Base-by-base conservation (phyloP, 2,797 vertebrate species). In the Hyperoplus lanceolatus region DNA sequence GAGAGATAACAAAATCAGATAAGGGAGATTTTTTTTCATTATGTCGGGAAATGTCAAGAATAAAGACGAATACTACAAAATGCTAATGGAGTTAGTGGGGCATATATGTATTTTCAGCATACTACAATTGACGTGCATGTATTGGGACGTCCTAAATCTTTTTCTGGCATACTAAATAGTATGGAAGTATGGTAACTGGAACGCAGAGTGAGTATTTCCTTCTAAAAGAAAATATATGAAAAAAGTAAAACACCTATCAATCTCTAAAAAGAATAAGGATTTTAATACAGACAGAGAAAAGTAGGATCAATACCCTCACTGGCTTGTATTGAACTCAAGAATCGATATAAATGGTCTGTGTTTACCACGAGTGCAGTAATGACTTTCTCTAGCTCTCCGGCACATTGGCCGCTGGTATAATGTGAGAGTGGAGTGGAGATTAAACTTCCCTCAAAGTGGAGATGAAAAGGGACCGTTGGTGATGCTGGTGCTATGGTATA, bases 271-370 rank as follows among this genome's bases (percentile, higher is more conserved):
- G 81, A 89, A 74, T 85, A 88, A 92, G 70, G 73, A 73, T 67
- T 85, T 83, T 38, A 84, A 29, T 85, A 80, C 78, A 80, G 75
- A 73, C 70, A 81, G 79, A 84, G 70, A 83, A 84, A 87, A 82
- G 64, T 57, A 64, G 79, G 75, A 92, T 93, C 89, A 86, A 92
- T 92, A 80, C 54, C 76, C 46, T 85, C 76, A 82, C 83, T 90
- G 82, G 82, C 91, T 86, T 57, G 82, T 91, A 92, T 92, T 91
- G 92, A 93, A 77, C 80, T 76, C 62, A 53, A 36, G 84, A 77
- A 94, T 95, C 94, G 87, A 94, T 94, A 90, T 79, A 88, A 91
- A 94, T 84, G 78, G 79, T 64, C 85, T 87, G 82, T 81, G 90
- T 90, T 88, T 86, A 84, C 87, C 87, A 74, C 79, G 80, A 84